Percentiles rank a stretch among this genome's conserved stretches.
These are phyloP conservation scores for Plemyria rubiginata DNA, from an alignment of 2,888 invertebrate species.

Conservation along the genomic window DNA sequence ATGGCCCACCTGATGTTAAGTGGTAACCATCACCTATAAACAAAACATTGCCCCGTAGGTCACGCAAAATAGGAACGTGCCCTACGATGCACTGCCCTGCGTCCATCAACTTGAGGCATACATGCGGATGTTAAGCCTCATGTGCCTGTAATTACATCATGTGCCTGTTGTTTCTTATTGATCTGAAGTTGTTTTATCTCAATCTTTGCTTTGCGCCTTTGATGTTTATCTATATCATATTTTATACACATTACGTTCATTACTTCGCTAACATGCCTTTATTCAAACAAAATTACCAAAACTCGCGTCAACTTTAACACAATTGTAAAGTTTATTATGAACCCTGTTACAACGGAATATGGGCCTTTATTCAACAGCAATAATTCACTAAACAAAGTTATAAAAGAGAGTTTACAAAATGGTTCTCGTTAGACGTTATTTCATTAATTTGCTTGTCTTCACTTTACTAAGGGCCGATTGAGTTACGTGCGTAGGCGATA, in stretches of 20 bases:
- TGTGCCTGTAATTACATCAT: no score
- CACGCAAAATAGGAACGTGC: no score
- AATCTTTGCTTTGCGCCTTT: background rate
- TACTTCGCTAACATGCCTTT: slow-evolving; percentile 2
- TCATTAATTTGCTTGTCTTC: slow-evolving; percentile 39
- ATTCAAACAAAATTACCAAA: slow-evolving; percentile 22
- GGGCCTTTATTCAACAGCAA: slow-evolving; percentile 10
- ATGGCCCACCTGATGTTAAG: no score
- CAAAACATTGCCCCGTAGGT: no score
- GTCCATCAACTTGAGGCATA: no score
- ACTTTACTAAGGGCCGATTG: slow-evolving; percentile 31
- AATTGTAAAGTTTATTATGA: background rate
- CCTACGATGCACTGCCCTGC: no score
- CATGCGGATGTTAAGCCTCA: no score
- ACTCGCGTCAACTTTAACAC: slow-evolving; percentile 8
- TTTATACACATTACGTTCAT: background rate
- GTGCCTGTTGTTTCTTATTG: no score
- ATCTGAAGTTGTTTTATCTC: no score
- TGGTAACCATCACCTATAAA: no score
- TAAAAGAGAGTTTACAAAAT: slow-evolving; percentile 31
- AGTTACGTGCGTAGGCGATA: slow-evolving; percentile 10
- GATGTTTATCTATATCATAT: background rate
- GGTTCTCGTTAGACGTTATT: slow-evolving; percentile 37
- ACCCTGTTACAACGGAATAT: slow-evolving; percentile 9
- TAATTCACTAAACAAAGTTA: slow-evolving; percentile 11